Evolutionary conservation across 2,113 vertebrate genomes (phyloP), one percentile per base, ranked within the genome.

Genomic region (Xenus cinereus): DNA sequence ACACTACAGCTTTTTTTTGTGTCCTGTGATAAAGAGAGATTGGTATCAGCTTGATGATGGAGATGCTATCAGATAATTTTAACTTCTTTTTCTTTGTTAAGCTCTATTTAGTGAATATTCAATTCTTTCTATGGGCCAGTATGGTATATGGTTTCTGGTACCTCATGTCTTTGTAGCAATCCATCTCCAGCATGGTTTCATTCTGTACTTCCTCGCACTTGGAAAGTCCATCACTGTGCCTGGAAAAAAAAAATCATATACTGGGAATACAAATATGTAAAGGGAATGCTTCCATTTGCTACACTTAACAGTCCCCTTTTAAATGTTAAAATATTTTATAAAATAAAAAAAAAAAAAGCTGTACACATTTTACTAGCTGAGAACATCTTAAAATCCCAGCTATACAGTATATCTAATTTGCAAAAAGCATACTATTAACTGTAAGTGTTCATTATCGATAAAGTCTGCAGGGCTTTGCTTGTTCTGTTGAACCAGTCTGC

Each of bases 171-270:
- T 57, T 24, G 12, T 46, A 68, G 16, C 26, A 69, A 16, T 20
- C 7, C 74, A 5, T 37, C 27, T 78, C 28, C 68, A 69, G 39
- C 9, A 54, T 48, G 13, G 53, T 77, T 64, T 53, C 45, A 48
- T 41, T 48, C 6, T 53, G 17, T 57, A 12, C 24, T 46, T 22
- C 21, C 30, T 78, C 22, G 6, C 6, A 23, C 17, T 23, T 16
- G 22, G 28, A 59, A 73, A 11, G 4, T 41, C 50, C 21, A 56
- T 8, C 32, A 15, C 5, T 27, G 10, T 35, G 28, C 10, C 48
- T 82, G 28, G 33, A 71, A 69, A 74, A 13, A 73, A 82, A 27
- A 3, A 1, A 5, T 20, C 0, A 0, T 39, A 3, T 8, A 19
- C 8, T 26, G 11, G 9, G 11, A 77, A 59, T 48, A 24, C 26